A percentile compares a stretch with the other conserved stretches of the same genome.
Evolutionary conservation across 2,113 vertebrate species (phyloP).

Genomic region (Struthio camelus): DNA sequence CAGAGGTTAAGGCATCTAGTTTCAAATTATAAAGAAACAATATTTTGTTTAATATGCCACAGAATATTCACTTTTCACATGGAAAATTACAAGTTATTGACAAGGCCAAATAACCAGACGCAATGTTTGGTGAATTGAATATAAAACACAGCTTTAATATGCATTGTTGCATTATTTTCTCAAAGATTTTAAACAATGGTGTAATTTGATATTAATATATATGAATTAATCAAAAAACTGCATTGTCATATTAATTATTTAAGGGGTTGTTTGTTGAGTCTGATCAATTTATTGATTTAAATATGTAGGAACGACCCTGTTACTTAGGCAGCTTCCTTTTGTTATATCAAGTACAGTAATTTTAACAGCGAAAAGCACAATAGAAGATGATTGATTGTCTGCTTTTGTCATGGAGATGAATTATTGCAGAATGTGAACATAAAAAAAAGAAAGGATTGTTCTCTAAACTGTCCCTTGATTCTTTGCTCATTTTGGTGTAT

Average conservation of each 20-base stretch:
- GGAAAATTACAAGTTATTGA: not conserved
- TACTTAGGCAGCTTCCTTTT: conserved; percentile 70
- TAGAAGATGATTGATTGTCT: conserved; percentile 74
- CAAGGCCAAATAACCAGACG: not conserved
- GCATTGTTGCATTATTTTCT: not conserved
- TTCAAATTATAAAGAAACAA: not conserved
- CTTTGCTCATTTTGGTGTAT: conserved; percentile 68
- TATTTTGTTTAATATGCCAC: not conserved
- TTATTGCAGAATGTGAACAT: conserved; percentile 56
- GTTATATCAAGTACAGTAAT: conserved; percentile 67
- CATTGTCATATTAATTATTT: conserved; percentile 65
- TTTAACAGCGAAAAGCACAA: conserved; percentile 70
- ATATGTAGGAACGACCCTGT: conserved; percentile 47
- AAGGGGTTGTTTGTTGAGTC: conserved; percentile 14
- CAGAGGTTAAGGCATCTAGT: not conserved
- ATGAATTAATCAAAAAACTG: conserved; percentile 56
- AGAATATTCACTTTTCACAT: not conserved
- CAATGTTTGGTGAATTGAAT: not conserved
- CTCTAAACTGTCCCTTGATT: conserved; percentile 65
- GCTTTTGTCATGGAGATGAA: conserved; percentile 77
- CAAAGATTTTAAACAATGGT: conserved; percentile 4
- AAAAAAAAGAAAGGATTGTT: conserved; percentile 69
- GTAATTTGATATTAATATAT: conserved; percentile 57
- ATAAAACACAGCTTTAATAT: conserved; percentile 4
- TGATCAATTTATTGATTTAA: conserved; percentile 73